Evolutionary conservation across 2,113 vertebrate genomes (phyloP).

Genomic region (Cervus canadensis): DNA sequence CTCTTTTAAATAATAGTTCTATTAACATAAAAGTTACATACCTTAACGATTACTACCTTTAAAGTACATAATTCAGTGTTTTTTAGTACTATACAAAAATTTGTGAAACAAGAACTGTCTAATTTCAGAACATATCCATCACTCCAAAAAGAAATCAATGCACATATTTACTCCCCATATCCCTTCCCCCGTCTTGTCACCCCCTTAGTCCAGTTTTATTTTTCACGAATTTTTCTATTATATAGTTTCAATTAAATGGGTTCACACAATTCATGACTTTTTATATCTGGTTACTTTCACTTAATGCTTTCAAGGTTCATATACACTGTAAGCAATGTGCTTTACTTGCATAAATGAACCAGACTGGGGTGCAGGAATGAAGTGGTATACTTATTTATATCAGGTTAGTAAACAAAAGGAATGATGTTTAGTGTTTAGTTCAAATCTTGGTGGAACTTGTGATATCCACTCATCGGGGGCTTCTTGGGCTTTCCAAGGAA

Average conservation of each 20-base stretch:
- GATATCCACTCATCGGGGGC: not conserved
- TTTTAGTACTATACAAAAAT: not conserved
- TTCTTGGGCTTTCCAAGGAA: not conserved
- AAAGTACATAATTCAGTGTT: not conserved
- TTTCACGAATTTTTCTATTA: not conserved
- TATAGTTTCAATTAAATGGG: not conserved
- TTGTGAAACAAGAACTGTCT: not conserved
- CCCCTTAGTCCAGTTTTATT: not conserved
- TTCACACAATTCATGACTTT: not conserved
- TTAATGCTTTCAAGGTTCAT: not conserved
- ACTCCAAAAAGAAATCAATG: not conserved
- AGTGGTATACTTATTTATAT: not conserved
- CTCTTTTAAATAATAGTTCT: not conserved
- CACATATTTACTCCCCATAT: not conserved
- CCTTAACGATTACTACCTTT: not conserved
- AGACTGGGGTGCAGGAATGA: not conserved
- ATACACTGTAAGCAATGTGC: not conserved
- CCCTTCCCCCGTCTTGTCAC: fast-evolving
- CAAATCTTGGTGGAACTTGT: not conserved
- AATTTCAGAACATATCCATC: not conserved
- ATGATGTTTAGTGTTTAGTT: not conserved
- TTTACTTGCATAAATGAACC: not conserved
- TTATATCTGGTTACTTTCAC: not conserved
- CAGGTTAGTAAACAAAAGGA: not conserved
- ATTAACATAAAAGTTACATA: not conserved